Conservation (phyloP, 2,113 vertebrate genomes). For the Oncorhynchus masou region DNA sequence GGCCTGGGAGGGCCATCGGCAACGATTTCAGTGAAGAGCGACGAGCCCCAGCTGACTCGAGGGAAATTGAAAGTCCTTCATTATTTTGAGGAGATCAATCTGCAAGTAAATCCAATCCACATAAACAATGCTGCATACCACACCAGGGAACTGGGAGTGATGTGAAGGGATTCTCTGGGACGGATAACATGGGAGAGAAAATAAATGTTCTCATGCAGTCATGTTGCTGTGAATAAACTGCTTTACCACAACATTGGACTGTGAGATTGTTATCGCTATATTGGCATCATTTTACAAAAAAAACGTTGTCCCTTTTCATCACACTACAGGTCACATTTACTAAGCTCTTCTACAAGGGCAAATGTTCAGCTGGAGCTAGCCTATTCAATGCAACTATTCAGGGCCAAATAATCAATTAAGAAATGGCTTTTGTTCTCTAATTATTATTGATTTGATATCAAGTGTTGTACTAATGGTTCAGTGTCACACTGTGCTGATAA, state of each 20-base stretch:
- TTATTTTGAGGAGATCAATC: conserved; percentile 22
- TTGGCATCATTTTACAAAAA: no score
- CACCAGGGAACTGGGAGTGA: not conserved
- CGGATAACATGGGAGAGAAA: not conserved
- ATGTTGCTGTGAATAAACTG: no score
- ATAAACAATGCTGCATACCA: not conserved
- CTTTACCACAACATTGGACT: no score
- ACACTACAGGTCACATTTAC: no score
- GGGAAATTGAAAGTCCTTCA: conserved; percentile 8
- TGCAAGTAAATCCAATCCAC: conserved; percentile 8
- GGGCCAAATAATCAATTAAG: no score
- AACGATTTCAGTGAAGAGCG: not conserved
- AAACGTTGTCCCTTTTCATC: no score
- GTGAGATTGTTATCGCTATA: no score
- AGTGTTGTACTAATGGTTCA: conserved; percentile 21
- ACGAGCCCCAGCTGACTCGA: not conserved
- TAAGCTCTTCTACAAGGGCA: no score
- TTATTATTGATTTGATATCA: conserved; percentile 63
- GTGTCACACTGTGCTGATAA: conserved; percentile 23
- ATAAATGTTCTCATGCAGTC: no score
- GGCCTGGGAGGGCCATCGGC: not conserved
- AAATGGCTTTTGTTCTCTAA: conserved; percentile 17
- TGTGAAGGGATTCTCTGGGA: not conserved
- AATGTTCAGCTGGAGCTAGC: no score
- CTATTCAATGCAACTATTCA: no score